Evolutionary conservation across 23 tunicate species (phyloP).

Genomic region (Clavelina lepadiformis): DNA sequence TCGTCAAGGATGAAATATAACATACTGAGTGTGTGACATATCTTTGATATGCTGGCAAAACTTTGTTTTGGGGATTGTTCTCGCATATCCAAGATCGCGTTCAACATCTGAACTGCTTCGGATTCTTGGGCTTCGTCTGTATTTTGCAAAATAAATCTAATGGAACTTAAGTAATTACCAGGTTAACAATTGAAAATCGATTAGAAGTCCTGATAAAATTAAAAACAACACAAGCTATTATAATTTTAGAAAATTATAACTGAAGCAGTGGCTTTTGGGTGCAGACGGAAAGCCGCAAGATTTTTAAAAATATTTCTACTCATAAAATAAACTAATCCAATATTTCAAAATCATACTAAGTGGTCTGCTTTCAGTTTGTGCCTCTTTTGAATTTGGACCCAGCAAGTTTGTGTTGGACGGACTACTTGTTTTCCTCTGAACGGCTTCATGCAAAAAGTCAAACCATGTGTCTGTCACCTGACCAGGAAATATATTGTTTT

Average conservation of each 20-base stretch:
- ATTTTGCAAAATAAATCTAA: no score
- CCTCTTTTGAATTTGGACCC: conserved; percentile 46
- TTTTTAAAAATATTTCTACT: no score
- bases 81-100: conserved; percentile 75
- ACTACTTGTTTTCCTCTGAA: conserved; percentile 29
- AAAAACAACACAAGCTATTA: no score
- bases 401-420: conserved; percentile 19
- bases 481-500: no score
- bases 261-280: no score
- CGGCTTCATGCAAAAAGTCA: conserved; percentile 62
- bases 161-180: no score
- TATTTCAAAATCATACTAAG: conserved; percentile 29
- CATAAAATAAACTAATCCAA: no score
- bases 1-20: conserved; percentile 71
- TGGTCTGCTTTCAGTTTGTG: neutral
- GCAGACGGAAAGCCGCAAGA: no score
- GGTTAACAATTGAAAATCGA: no score
- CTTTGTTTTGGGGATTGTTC: conserved; percentile 86
- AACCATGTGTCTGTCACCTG: conserved; percentile 89
- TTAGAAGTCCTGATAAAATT: no score
- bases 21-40: conserved; percentile 85
- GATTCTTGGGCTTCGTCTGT: conserved; percentile 83
- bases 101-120: conserved; percentile 88
- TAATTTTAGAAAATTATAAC: no score
- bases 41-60: conserved; percentile 46